Conservation (phyloP, 2,888 invertebrate species). For the Andrena chrysosceles region DNA sequence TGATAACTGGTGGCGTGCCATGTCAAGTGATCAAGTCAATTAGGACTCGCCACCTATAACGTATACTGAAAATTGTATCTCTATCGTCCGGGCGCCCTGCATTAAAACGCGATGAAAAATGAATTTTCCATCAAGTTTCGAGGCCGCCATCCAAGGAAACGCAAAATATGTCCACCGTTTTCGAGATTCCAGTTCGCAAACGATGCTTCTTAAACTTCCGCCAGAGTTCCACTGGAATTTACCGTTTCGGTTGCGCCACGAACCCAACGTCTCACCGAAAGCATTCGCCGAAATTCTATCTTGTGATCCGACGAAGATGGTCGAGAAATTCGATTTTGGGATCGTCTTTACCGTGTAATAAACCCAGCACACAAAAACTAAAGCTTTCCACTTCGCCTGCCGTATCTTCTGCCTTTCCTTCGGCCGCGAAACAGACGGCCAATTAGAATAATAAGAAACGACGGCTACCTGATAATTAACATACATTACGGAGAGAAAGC, state of each 20-base stretch:
- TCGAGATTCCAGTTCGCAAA: not conserved
- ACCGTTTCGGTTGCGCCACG: not conserved
- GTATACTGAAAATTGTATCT: slow-evolving; percentile 60
- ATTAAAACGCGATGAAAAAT: slow-evolving; percentile 42
- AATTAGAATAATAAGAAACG: slow-evolving; percentile 28
- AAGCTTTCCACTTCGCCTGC: not conserved
- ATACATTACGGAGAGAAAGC: slow-evolving; percentile 48
- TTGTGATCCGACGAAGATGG: not conserved
- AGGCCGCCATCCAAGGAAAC: not conserved
- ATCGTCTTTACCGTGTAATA: not conserved
- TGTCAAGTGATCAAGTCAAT: slow-evolving; percentile 74
- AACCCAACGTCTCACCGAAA: not conserved
- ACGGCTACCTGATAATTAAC: slow-evolving; percentile 50
- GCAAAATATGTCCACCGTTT: not conserved
- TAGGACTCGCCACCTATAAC: slow-evolving; percentile 49
- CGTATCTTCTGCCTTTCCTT: not conserved
- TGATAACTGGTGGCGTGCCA: slow-evolving; percentile 71
- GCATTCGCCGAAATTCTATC: not conserved
- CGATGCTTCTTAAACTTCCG: not conserved
- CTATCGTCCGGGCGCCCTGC: slow-evolving; percentile 22
- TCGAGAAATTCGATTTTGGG: not conserved
- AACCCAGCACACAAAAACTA: not conserved
- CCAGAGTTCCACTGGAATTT: not conserved
- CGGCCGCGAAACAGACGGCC: not conserved
- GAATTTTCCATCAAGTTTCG: not conserved